Conservation (phyloP, 2,113 vertebrate genomes). For the Sporophila hypoxantha region DNA sequence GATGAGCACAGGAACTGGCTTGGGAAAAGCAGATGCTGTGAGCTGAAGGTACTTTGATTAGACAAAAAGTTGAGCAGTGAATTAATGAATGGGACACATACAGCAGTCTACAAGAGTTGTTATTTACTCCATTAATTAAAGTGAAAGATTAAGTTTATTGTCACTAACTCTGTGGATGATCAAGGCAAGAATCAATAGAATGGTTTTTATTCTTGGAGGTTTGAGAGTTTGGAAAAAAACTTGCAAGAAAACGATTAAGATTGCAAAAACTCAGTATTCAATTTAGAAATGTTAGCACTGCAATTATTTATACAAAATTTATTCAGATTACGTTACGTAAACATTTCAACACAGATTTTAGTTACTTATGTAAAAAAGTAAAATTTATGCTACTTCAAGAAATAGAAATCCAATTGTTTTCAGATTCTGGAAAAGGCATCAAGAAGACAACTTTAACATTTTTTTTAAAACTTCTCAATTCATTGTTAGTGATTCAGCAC, state of each 20-base stretch:
- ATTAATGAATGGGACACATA: background rate
- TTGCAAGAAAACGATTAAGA: background rate
- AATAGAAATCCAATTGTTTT: background rate
- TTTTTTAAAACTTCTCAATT: background rate
- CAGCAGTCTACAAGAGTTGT: background rate
- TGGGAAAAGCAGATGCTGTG: background rate
- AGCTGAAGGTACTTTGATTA: background rate
- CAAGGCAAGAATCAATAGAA: background rate
- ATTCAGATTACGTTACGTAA: background rate
- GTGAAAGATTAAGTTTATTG: background rate
- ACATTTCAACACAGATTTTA: background rate
- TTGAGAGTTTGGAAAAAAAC: background rate
- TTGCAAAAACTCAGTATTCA: fast-evolving
- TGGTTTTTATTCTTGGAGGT: background rate
- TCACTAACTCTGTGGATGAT: background rate
- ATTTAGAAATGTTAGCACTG: background rate
- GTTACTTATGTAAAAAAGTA: background rate
- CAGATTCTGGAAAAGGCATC: background rate
- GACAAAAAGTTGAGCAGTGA: background rate
- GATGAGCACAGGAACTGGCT: too few species aligned
- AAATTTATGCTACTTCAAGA: background rate
- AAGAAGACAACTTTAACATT: background rate
- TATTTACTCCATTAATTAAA: background rate
- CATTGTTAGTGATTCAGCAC: background rate
- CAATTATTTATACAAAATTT: background rate